Percentiles rank a stretch among this genome's conserved stretches.
Evolutionary conservation across 2,888 invertebrate species (phyloP).

Genomic region (Atethmia centrago): DNA sequence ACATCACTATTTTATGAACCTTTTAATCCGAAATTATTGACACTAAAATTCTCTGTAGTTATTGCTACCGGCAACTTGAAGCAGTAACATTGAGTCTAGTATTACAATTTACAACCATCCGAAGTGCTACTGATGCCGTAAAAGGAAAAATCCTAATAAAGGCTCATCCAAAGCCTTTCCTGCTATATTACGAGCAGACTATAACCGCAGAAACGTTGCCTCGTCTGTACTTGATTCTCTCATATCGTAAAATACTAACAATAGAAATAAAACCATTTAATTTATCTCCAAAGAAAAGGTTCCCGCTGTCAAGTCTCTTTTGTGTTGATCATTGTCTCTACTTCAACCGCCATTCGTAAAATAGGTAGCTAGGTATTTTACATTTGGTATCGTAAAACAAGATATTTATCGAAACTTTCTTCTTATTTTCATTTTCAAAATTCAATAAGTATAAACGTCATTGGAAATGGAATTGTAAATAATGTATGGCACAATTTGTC

Average conservation of each 20-base stretch:
- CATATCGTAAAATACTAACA: slow-evolving; percentile 76
- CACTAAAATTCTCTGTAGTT: slow-evolving; percentile 12
- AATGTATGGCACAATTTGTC: slow-evolving; percentile 43
- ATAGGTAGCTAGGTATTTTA: slow-evolving; percentile 63
- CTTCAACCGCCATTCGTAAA: slow-evolving; percentile 63
- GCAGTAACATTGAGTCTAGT: slow-evolving; percentile 22
- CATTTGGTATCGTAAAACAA: slow-evolving; percentile 68
- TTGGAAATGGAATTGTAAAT: slow-evolving; percentile 51
- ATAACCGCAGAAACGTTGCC: slow-evolving; percentile 54
- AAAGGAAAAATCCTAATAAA: slow-evolving; percentile 57
- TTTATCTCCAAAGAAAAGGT: slow-evolving; percentile 71
- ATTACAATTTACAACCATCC: slow-evolving; percentile 39
- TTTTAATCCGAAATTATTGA: slow-evolving; percentile 2
- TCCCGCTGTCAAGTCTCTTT: slow-evolving; percentile 66
- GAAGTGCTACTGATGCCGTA: slow-evolving; percentile 42
- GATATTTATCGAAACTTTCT: slow-evolving; percentile 69
- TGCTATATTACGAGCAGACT: slow-evolving; percentile 41
- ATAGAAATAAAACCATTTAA: slow-evolving; percentile 76
- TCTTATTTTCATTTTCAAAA: slow-evolving; percentile 60
- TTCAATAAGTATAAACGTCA: slow-evolving; percentile 63
- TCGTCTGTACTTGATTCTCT: slow-evolving; percentile 57
- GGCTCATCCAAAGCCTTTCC: slow-evolving; percentile 38
- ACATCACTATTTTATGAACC: background rate
- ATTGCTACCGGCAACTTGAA: slow-evolving; percentile 1
- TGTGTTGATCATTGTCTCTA: slow-evolving; percentile 67